Conservation (phyloP, 2,113 vertebrate species). For the Tricholaema leucomelas region DNA sequence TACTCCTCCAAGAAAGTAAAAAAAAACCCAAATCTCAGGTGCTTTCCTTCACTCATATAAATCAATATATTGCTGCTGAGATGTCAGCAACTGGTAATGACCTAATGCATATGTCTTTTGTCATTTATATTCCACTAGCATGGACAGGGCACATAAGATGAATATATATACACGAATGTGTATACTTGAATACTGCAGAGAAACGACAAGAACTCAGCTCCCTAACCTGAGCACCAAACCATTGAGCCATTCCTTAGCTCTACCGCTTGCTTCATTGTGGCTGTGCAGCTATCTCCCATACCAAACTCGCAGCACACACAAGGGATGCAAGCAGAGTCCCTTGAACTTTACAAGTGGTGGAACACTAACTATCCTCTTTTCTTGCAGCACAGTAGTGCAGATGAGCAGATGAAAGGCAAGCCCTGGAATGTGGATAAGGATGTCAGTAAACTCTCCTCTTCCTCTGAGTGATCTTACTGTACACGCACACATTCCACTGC, state of each 20-base stretch:
- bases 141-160: background rate
- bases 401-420: conserved; percentile 21
- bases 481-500: background rate
- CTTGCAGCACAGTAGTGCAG: background rate
- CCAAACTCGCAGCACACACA: background rate
- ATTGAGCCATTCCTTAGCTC: background rate
- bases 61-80: background rate
- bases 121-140: background rate
- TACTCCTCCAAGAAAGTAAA: background rate
- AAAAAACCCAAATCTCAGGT: background rate
- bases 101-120: background rate
- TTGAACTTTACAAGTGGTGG: background rate
- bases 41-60: background rate
- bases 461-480: background rate
- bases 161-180: background rate
- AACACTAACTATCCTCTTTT: background rate
- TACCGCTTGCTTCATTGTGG: background rate
- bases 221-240: background rate
- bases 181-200: background rate
- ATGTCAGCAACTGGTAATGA: background rate
- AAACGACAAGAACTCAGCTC: background rate
- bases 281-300: background rate
- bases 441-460: conserved; percentile 40
- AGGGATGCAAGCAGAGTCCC: background rate
- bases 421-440: conserved; percentile 42